Base-by-base conservation (phyloP, 2,113 vertebrate genomes). In the Centropus bengalensis region DNA sequence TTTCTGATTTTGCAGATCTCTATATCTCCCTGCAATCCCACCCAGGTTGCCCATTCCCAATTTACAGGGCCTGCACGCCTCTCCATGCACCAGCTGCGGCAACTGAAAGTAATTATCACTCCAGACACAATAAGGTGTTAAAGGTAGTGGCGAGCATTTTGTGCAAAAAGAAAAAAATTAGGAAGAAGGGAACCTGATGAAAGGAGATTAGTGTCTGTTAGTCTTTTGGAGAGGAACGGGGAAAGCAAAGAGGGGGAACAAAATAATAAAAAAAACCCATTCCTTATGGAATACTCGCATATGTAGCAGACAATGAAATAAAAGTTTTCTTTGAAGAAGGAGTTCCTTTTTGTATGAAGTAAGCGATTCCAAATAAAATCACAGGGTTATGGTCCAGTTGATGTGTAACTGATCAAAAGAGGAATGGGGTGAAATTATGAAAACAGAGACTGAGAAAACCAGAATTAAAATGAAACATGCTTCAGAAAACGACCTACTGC, bases 121-220 rank as follows among this genome's bases (percentile, higher is more conserved):
- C 91, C 96, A 96, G 82, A 75, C 89, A 91, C 92, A 92, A 91
- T 71, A 86, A 96, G 94, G 94, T 94, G 86, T 71, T 86, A 79
- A 97, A 94, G 85, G 96, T 38, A 96, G 79, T 90, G 86, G 73
- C 4, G 40, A 86, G 56, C 94, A 93, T 91, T 74, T 91, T 86
- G 86, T 94, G 70, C 75, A 94, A 91, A 69, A 89, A 71, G 44
- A 27, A 86, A 94, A 94, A 97, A 96, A 95, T 93, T 91, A 94
- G 93, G 83, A 78, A 87, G 94, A 89, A 80, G 67, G 83, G 75
- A 94, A 95, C 86, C 74, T 82, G 67, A 88, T 90, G 84, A 91
- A 88, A 91, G 47, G 80, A 94, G 96, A 95, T 94, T 96, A 95
- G 89, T 95, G 93, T 96, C 96, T 95, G 96, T 96, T 96, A 97